Evolutionary conservation across 1,140 invertebrate genomes (phyloP).

Genomic region (Palaemon carinicauda): DNA sequence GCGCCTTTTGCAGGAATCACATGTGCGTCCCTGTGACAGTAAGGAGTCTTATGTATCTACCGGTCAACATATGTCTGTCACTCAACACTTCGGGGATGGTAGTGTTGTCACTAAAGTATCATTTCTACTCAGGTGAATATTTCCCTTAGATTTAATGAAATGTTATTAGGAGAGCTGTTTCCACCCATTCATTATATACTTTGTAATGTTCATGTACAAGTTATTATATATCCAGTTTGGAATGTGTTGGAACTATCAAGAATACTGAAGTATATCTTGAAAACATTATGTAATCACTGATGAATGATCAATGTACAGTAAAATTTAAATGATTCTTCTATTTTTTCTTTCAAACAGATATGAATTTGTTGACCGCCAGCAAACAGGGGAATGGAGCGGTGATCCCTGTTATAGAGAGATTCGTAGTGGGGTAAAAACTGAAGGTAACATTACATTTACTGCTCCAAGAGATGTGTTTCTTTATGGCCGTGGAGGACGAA

Average conservation of each 20-base stretch:
- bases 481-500: constrained; percentile 79
- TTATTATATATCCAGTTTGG: no score
- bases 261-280: no score
- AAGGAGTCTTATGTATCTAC: constrained; percentile 81
- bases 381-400: constrained; percentile 73
- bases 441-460: constrained; percentile 68
- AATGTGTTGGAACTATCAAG: no score
- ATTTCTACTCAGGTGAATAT: constrained; percentile 36
- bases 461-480: constrained; percentile 82
- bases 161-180: no score
- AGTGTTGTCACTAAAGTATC: constrained; percentile 79
- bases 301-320: no score
- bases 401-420: constrained; percentile 57
- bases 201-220: no score
- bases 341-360: constrained; percentile 73
- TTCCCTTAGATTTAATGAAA: not conserved
- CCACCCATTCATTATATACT: no score
- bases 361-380: constrained; percentile 82
- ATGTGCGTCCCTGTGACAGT: constrained; percentile 77
- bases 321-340: no score
- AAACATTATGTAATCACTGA: no score
- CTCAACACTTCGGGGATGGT: constrained; percentile 79
- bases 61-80: constrained; percentile 75
- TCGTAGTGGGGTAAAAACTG: constrained; percentile 41
- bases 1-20: constrained; percentile 71